Conservation (phyloP, 2,888 invertebrate species). For the Phortica okadai region DNA sequence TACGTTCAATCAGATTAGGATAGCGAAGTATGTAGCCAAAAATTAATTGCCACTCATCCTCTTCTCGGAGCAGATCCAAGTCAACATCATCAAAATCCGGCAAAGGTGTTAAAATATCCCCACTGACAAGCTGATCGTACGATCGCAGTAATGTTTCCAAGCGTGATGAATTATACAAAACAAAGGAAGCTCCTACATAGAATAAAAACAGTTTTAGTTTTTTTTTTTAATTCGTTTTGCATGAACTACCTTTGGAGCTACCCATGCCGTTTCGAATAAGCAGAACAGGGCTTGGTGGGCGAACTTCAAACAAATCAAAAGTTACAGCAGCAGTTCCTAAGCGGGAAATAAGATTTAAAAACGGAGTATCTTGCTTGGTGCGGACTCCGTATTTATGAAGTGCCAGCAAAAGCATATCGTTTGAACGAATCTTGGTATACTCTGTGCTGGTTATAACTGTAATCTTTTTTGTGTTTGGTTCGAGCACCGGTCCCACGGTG, state of each 20-base stretch:
- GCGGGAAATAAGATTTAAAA: constrained; percentile 77
- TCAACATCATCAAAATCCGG: constrained; percentile 80
- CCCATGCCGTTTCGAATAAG: constrained; percentile 75
- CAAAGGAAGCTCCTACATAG: constrained; percentile 82
- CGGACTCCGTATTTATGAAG: constrained; percentile 83
- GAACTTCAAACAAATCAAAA: constrained; percentile 84
- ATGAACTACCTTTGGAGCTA: constrained; percentile 65
- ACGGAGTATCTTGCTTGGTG: not conserved
- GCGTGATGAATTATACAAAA: constrained; percentile 87
- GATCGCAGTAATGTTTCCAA: constrained; percentile 82
- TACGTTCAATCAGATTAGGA: constrained; percentile 80
- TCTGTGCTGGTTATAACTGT: constrained; percentile 37
- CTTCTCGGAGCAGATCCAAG: constrained; percentile 81
- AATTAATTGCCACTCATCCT: constrained; percentile 87
- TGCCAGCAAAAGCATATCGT: constrained; percentile 82
- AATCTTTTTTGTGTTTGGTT: constrained; percentile 46
- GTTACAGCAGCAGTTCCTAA: constrained; percentile 82
- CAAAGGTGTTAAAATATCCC: constrained; percentile 80
- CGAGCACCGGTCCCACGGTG: constrained; percentile 53
- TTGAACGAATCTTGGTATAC: constrained; percentile 76
- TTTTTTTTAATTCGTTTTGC: constrained; percentile 49
- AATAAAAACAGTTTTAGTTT: not conserved
- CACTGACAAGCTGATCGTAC: constrained; percentile 79
- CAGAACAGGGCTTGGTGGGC: constrained; percentile 79
- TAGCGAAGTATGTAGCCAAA: constrained; percentile 83